Conservation (phyloP, 2,797 vertebrate species). For the Austrolebias charrua region DNA sequence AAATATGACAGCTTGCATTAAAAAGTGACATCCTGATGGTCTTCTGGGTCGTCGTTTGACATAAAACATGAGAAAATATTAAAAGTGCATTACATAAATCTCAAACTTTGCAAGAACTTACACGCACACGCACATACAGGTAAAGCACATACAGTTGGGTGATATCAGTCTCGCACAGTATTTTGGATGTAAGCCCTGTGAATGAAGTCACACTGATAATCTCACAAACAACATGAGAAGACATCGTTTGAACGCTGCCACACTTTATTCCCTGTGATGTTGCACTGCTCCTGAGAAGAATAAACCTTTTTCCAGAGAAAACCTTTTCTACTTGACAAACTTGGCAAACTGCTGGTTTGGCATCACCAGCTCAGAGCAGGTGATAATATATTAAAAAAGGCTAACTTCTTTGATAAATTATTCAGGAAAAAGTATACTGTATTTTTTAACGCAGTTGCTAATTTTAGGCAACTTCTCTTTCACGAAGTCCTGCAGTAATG, state of each 20-base stretch:
- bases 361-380: not conserved
- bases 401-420: constrained; percentile 1
- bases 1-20: not conserved
- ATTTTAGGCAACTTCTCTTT: not conserved
- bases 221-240: constrained; percentile 17
- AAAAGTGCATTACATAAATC: constrained; percentile 35
- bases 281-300: constrained; percentile 61
- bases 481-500: constrained; percentile 12
- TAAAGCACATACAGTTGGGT: not conserved
- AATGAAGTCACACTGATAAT: constrained; percentile 16
- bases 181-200: constrained; percentile 21
- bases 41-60: constrained; percentile 1
- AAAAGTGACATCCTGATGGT: constrained; percentile 2
- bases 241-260: constrained; percentile 44
- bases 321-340: not conserved
- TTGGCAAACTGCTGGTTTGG: not conserved
- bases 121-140: too few relatives aligned
- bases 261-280: constrained; percentile 47
- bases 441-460: not conserved
- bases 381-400: not conserved
- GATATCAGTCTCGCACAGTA: constrained; percentile 1
- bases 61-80: not conserved
- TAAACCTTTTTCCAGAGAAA: constrained; percentile 13
- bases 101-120: constrained; percentile 7
- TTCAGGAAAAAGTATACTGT: not conserved